Base-by-base conservation (phyloP, 2,888 invertebrate species). In the Tricholauxania praeusta region DNA sequence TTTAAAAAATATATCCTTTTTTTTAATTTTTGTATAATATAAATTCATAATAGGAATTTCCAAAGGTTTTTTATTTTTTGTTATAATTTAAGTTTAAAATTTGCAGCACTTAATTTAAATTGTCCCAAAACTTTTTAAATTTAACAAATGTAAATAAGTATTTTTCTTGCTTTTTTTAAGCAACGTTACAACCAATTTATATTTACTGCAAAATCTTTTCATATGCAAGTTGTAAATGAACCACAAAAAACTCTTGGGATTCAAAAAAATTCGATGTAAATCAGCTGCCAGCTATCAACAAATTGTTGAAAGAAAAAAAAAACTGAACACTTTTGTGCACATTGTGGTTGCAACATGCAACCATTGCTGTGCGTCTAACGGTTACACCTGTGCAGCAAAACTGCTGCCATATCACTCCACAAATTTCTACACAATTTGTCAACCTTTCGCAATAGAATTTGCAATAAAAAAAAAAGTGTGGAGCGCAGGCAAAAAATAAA, bases 221-320 rank as follows among this genome's bases (percentile, higher is more conserved):
- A 28, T 60, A 15, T 32, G 39, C 39, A 15, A 60, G 39, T 60
- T 22, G 14, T 39, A 32, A 60, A 39, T 10, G 28, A 32, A 60
- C 7, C 39, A 32, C 28, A 22, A 22, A 22, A 60, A 39, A 39
- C 39, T 10, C 39, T 39, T 39, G 39, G 39, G 39, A 39, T 39
- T 39, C 39, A 32, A 60, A 14, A 60, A 63, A 47, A 19, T 49
- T 14, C n/a, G 60, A 17, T 39, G 59, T 73, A 73, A 73, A 73
- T 73, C 73, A 65, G 74, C 75, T 65, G 15, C 49, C 57, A 59
- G 71, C 67, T n/a, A 77, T 71, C 74, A 67, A 60, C 66, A 57
- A 68, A 67, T 72, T 51, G 53, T 48, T 15, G 19, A 65, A 51
- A 22, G 22, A 15, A 48, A 22, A 39, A 12, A 17, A 15, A 64